Base-by-base conservation (phyloP, 2,888 invertebrate species). In the Adineta ricciae region DNA sequence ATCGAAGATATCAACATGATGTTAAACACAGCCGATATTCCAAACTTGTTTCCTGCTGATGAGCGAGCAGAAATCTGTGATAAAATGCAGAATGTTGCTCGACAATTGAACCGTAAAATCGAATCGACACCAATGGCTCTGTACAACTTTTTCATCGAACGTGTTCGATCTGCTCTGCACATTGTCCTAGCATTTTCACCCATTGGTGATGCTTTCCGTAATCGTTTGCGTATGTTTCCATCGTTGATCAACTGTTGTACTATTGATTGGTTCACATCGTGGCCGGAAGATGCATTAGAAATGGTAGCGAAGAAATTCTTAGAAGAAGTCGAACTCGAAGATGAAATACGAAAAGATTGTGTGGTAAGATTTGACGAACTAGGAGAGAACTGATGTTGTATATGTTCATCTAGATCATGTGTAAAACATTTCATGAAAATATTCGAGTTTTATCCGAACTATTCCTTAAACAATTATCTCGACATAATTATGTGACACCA, bases 381-480 rank as follows among this genome's bases (percentile, higher is more conserved):
- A n/a, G n/a, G n/a, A n/a, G n/a, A n/a, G n/a, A n/a, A n/a, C n/a
- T n/a, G n/a, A n/a, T n/a, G n/a, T n/a, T 2, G 1, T 32, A 89
- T 38, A 11, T 64, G 4, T 64, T 64, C 88, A 88, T 84, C 89
- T 89, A 84, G 87, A 86, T 86, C 32, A 89, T 91, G 90, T 90
- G 90, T 87, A 90, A 90, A 88, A 88, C 89, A 85, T 90, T 90
- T 88, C 91, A 91, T 86, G 90, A 90, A 86, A 89, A 89, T 87
- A 90, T 90, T 50, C 87, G 89, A 54, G 85, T 87, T 32, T 87
- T 90, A 49, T 90, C 90, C 1, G 88, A 89, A 85, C 88, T 87
- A 90, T 90, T 94, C 88, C 94, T 92, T 86, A 89, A 89, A 21
- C 88, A 88, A 84, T 87, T 91, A 83, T 87, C 90, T n/a, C 88